Evolutionary conservation across 2,888 invertebrate genomes (phyloP).

Genomic region (Noctua comes): DNA sequence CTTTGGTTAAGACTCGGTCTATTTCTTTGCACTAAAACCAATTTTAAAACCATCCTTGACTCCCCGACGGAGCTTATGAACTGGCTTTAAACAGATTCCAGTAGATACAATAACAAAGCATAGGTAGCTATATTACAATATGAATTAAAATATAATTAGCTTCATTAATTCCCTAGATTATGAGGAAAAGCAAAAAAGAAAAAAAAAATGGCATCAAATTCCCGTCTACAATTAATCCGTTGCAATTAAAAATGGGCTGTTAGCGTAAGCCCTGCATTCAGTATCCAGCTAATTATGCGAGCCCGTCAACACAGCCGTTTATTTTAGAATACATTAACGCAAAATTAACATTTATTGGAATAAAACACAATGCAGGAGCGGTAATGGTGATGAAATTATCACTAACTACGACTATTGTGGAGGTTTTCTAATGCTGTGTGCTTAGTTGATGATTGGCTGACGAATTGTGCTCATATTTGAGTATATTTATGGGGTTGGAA

Average conservation of each 20-base stretch:
- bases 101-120: background rate
- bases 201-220: constrained; percentile 30
- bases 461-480: background rate
- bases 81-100: background rate
- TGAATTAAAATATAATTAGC: constrained; percentile 21
- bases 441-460: constrained; percentile 48
- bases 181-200: constrained; percentile 9
- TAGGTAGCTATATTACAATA: background rate
- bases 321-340: constrained; percentile 78
- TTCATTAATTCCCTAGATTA: constrained; percentile 9
- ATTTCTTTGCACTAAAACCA: background rate
- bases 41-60: background rate
- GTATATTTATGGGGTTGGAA: background rate
- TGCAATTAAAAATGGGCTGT: constrained; percentile 60
- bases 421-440: constrained; percentile 53
- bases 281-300: constrained; percentile 72
- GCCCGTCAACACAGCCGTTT: constrained; percentile 73
- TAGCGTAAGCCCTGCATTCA: constrained; percentile 57
- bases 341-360: constrained; percentile 77
- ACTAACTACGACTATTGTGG: constrained; percentile 66
- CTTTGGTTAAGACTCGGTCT: background rate
- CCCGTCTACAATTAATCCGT: constrained; percentile 42
- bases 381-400: constrained; percentile 61
- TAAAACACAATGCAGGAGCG: constrained; percentile 63
- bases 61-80: background rate